These are phyloP conservation scores for Drosophila simulans DNA, from an alignment of 1,140 invertebrate species.

Conservation along the genomic window DNA sequence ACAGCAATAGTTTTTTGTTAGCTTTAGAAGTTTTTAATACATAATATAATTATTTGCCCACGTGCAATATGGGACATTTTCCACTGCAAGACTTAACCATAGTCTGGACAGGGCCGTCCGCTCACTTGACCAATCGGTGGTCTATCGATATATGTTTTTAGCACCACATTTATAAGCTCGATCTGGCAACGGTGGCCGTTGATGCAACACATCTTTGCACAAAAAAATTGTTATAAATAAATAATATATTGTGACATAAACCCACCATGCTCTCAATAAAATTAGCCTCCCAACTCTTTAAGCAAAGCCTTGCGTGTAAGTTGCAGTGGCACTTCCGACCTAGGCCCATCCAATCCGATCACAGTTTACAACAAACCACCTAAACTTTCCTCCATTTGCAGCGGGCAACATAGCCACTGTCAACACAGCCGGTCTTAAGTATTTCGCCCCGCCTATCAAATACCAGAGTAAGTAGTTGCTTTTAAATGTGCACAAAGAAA, in stretches of 20 bases:
- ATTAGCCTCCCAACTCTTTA: constrained; percentile 49
- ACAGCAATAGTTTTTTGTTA: no score
- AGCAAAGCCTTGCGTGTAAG: constrained; percentile 47
- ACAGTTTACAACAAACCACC: neutral
- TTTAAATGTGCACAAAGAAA: no score
- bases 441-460: constrained; percentile 87
- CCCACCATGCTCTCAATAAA: constrained; percentile 56
- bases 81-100: no score
- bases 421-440: constrained; percentile 86
- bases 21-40: no score
- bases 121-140: neutral
- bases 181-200: constrained; percentile 22
- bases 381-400: constrained; percentile 19
- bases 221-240: neutral
- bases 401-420: constrained; percentile 50
- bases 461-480: constrained; percentile 86
- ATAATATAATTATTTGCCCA: no score
- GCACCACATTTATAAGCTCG: neutral
- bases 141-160: neutral
- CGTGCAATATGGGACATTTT: no score
- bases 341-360: neutral
- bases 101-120: no score
- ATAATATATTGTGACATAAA: constrained; percentile 14
- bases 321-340: neutral
- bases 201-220: constrained; percentile 41